These are phyloP conservation scores for Camponotus pennsylvanicus DNA, from an alignment of 1,140 invertebrate genomes.

Conservation along the genomic window DNA sequence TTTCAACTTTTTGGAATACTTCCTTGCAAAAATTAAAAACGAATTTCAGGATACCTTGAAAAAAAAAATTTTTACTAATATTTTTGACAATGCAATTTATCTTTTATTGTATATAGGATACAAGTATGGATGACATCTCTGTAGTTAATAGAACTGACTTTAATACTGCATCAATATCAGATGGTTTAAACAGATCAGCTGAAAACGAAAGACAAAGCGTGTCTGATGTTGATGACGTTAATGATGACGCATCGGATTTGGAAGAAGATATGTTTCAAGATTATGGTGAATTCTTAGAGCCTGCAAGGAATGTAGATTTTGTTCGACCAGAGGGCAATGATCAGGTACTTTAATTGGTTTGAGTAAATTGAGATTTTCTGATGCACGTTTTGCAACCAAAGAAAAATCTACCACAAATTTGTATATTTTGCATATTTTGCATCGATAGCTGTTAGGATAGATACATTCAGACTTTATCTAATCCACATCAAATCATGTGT, in stretches of 20 bases:
- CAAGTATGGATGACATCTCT: neutral
- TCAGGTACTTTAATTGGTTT: constrained; percentile 6
- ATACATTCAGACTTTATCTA: neutral
- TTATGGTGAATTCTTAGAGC: neutral
- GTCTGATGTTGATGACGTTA: neutral
- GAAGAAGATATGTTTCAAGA: constrained; percentile 9
- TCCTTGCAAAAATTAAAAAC: neutral
- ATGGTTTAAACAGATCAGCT: neutral
- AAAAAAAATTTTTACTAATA: neutral
- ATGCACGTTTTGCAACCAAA: neutral
- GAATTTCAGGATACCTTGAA: neutral
- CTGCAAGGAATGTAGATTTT: neutral
- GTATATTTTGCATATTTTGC: neutral
- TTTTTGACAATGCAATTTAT: neutral
- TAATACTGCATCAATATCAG: constrained; percentile 23
- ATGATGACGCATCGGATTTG: constrained; percentile 5
- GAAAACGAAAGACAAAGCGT: neutral
- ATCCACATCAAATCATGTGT: too few relatives aligned
- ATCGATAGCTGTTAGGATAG: constrained; percentile 3
- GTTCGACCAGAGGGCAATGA: neutral
- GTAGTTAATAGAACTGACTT: constrained; percentile 3
- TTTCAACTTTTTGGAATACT: too few relatives aligned
- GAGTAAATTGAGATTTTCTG: neutral
- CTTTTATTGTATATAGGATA: neutral
- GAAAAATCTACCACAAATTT: neutral